Evolutionary conservation across 2,113 vertebrate species (phyloP).

Genomic region (Mirza zaza): DNA sequence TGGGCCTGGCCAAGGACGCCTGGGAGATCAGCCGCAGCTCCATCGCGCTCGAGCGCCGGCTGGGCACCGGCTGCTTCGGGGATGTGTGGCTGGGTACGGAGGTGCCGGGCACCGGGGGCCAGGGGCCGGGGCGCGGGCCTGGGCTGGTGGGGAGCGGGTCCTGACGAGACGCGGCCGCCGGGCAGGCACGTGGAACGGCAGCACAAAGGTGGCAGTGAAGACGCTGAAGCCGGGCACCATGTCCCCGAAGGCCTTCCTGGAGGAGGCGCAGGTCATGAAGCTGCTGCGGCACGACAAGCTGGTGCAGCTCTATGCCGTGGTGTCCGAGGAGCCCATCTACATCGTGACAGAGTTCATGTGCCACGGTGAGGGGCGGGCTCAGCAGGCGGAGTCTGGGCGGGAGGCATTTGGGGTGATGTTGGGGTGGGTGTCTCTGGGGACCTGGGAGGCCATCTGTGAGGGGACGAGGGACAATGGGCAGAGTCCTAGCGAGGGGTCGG

Average conservation of each 20-base stretch:
- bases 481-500: rapidly evolving
- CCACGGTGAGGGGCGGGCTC: conserved; percentile 85
- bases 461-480: rapidly evolving
- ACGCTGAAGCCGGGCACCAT: conserved; percentile 97
- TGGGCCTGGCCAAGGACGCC: conserved; percentile 95
- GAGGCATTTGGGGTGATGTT: background rate
- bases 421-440: rapidly evolving
- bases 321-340: conserved; percentile 98
- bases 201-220: conserved; percentile 98
- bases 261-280: conserved; percentile 99
- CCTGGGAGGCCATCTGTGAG: background rate
- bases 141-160: rapidly evolving
- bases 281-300: conserved; percentile 96
- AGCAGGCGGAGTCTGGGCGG: no score
- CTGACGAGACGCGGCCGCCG: background rate
- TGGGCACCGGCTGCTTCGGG: conserved; percentile 98
- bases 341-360: conserved; percentile 99
- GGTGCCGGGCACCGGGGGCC: background rate
- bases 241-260: conserved; percentile 97
- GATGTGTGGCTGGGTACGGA: conserved; percentile 97
- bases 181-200: conserved; percentile 96
- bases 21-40: conserved; percentile 93
- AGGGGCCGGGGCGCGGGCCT: background rate
- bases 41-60: conserved; percentile 87
- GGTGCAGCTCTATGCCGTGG: conserved; percentile 97